Evolutionary conservation across 2,113 vertebrate genomes (phyloP), one percentile per base, ranked within the genome.

Genomic region (Pyxicephalus adspersus): DNA sequence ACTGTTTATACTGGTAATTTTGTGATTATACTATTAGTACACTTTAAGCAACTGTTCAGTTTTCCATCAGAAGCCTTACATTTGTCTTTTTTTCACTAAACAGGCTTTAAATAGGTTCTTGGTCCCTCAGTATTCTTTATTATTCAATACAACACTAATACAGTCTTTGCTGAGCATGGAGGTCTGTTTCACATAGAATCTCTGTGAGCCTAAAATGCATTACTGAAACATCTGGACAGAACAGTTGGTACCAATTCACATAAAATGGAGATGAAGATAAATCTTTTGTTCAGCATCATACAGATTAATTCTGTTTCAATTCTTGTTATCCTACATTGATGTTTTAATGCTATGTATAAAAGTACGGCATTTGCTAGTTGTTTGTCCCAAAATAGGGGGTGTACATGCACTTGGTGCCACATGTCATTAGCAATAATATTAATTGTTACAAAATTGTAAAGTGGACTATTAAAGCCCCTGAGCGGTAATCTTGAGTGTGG

Each of bases 141-240:
- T 17, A 25, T 52, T n/a, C 26, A 15, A 25, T 64, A 25, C 73
- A 73, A 23, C 60, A 64, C 58, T 54, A 73, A n/a, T 65, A 57
- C 20, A 81, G 31, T 34, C 15, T 25, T 55, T 73, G 68, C 79
- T 64, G 50, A 64, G 45, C 22, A 54, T 54, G 16, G 38, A 61
- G 67, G 66, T 54, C 50, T 70, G 38, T 60, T 52, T 6, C 64
- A n/a, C n/a, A 19, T 25, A 28, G 18, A 15, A 22, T 29, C 18
- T 80, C 57, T 71, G 23, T 61, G 63, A 71, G 57, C 66, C 54
- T 72, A 60, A 45, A 54, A 73, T 19, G 60, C 29, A 64, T 64
- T 71, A 64, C 38, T 23, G 29, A 67, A 72, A 80, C 78, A 80
- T 80, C 78, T 80, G 78, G 66, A 61, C 58, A 31, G 64, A 67